A percentile compares a stretch with the other conserved stretches of the same genome.
phyloP scores from a whole-genome alignment of 2,113 vertebrate genomes.

The Orientallactaga bullata region DNA sequence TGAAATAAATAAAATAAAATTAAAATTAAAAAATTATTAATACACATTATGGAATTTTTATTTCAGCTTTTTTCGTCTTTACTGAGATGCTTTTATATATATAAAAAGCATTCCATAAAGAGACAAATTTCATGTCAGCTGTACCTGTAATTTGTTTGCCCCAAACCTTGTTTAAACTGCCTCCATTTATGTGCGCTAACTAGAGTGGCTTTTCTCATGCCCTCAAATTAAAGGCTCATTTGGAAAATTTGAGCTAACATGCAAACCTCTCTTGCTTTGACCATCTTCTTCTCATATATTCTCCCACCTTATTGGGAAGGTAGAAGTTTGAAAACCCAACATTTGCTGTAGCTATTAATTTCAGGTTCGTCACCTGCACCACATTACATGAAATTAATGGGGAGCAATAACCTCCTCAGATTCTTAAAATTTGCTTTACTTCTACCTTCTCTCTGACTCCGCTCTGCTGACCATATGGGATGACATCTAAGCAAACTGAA shows the following conservation, averaged over 20 bases:
- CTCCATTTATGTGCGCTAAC: conserved; percentile 68
- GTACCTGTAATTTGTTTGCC: conserved; percentile 63
- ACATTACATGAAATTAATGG: conserved; percentile 53
- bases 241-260: conserved; percentile 76
- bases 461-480: background rate
- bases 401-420: conserved; percentile 51
- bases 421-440: conserved; percentile 44
- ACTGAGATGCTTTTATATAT: conserved; percentile 57
- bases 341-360: conserved; percentile 68
- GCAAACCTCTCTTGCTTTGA: conserved; percentile 13
- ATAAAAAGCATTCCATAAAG: conserved; percentile 51
- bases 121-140: conserved; percentile 39
- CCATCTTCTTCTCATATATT: conserved; percentile 34
- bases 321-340: conserved; percentile 48
- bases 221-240: conserved; percentile 75
- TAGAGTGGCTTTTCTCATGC: conserved; percentile 50
- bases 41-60: conserved; percentile 54
- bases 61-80: conserved; percentile 32
- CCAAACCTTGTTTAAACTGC: conserved; percentile 64
- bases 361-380: conserved; percentile 56
- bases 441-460: background rate
- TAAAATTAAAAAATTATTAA: background rate
- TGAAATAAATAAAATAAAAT: no score
- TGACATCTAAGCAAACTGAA: conserved; percentile 17
- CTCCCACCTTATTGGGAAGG: conserved; percentile 47